phyloP scores from a whole-genome alignment of 1,140 invertebrate species.

The Drosophila melanogaster region DNA sequence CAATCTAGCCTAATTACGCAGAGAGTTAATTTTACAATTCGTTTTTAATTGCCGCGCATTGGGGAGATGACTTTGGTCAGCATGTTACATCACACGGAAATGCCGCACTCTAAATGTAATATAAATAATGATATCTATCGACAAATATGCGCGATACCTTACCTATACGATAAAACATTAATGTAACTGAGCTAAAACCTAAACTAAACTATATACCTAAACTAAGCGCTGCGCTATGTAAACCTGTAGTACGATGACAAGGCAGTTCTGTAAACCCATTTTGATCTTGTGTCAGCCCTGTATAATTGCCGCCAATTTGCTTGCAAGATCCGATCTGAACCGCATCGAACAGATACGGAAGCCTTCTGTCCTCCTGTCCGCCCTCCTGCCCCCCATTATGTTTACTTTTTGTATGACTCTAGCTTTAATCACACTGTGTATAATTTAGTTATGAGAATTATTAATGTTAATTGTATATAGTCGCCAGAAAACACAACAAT shows the following conservation, averaged over 20 bases:
- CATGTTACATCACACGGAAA: constrained; percentile 16
- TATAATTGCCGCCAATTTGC: constrained; percentile 71
- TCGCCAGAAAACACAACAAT: constrained; percentile 39
- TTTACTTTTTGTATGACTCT: constrained; percentile 68
- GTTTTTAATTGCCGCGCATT: constrained; percentile 65
- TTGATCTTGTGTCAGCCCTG: constrained; percentile 37
- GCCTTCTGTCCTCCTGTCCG: constrained; percentile 11
- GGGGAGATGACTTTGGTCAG: constrained; percentile 2
- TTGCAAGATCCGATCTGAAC: constrained; percentile 50
- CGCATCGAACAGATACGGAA: background rate
- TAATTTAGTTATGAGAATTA: constrained; percentile 80
- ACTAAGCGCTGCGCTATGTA: constrained; percentile 71
- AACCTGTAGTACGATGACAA: constrained; percentile 73
- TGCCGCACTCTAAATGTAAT: constrained; percentile 57
- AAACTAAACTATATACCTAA: constrained; percentile 31
- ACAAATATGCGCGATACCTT: constrained; percentile 41
- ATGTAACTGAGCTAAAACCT: constrained; percentile 47
- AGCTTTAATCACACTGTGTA: constrained; percentile 69
- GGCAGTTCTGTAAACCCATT: constrained; percentile 43
- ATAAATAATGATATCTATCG: constrained; percentile 42
- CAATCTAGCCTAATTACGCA: constrained; percentile 55
- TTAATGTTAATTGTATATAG: constrained; percentile 71
- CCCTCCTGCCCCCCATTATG: constrained; percentile 43
- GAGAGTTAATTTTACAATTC: constrained; percentile 59
- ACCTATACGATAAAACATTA: constrained; percentile 52